phyloP scores from a whole-genome alignment of 2,888 invertebrate species.

The Ormyrus pomaceus region DNA sequence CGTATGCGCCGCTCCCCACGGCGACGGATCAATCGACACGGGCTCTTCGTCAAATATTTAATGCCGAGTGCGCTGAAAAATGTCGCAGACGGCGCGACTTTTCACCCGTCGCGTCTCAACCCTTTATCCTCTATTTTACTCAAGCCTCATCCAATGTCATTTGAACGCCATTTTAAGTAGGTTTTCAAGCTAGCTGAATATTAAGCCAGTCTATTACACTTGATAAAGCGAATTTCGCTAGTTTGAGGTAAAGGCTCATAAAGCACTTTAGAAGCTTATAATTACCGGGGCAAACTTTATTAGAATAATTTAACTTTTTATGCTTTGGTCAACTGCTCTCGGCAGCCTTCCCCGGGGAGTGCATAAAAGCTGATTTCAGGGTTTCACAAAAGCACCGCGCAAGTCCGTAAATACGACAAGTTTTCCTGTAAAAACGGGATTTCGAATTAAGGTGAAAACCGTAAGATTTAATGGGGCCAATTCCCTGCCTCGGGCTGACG shows the following conservation, averaged over 20 bases:
- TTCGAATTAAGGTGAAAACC: too few species aligned
- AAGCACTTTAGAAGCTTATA: not conserved
- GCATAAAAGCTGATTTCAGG: not conserved
- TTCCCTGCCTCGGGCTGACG: too few species aligned
- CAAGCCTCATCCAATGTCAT: not conserved
- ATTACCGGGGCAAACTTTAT: not conserved
- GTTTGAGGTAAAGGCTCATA: not conserved
- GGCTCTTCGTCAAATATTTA: not conserved
- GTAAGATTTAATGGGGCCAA: too few species aligned
- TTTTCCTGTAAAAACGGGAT: too few species aligned
- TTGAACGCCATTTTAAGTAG: not conserved
- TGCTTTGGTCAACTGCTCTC: not conserved
- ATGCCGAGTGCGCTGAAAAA: not conserved
- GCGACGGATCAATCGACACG: too few species aligned
- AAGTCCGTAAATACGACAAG: too few species aligned
- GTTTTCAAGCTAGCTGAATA: not conserved
- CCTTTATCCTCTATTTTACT: too few species aligned
- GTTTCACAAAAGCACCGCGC: too few species aligned
- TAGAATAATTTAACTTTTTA: slow-evolving; percentile 6
- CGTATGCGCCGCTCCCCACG: too few species aligned
- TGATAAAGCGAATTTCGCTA: slow-evolving; percentile 3
- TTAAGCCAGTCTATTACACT: not conserved
- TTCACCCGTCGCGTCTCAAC: too few species aligned
- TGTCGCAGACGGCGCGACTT: not conserved
- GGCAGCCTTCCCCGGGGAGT: not conserved